These are phyloP conservation scores for Luffia ferchaultella DNA, from an alignment of 2,888 invertebrate genomes.

Conservation along the genomic window DNA sequence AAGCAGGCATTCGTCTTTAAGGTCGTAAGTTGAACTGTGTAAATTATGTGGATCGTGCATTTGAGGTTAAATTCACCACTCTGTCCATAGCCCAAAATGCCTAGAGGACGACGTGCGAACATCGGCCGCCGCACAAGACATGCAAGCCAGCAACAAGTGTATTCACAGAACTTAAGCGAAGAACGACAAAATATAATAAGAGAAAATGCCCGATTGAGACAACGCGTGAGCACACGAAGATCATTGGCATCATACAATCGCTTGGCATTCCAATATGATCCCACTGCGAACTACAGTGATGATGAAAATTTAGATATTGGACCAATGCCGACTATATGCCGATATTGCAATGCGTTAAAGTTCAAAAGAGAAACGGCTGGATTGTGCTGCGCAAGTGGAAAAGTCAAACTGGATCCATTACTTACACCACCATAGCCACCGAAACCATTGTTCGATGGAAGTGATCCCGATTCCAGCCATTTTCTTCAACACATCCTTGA, in stretches of 20 bases:
- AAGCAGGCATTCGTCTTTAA: too few species aligned
- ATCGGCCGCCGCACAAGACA: too few species aligned
- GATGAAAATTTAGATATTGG: not conserved
- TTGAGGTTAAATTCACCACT: too few species aligned
- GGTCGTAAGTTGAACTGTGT: too few species aligned
- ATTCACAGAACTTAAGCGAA: constrained; percentile 18
- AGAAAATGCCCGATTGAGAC: constrained; percentile 21
- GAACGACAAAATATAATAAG: constrained; percentile 19
- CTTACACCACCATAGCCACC: constrained; percentile 21
- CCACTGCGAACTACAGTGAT: not conserved
- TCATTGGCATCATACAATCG: constrained; percentile 17
- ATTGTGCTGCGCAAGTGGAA: constrained; percentile 22
- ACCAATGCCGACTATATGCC: constrained; percentile 11
- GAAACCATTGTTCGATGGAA: constrained; percentile 20
- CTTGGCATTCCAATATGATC: not conserved
- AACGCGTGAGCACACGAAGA: constrained; percentile 20
- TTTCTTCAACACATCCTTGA: constrained; percentile 22
- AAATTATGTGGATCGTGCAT: too few species aligned
- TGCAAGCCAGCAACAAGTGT: constrained; percentile 17
- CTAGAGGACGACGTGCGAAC: too few species aligned
- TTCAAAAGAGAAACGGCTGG: constrained; percentile 21
- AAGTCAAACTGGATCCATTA: constrained; percentile 22
- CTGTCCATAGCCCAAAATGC: too few species aligned
- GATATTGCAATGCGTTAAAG: constrained; percentile 22
- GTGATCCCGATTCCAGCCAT: constrained; percentile 18